phyloP scores from a whole-genome alignment of 2,888 invertebrate genomes.

The Cryptus viduatorius region DNA sequence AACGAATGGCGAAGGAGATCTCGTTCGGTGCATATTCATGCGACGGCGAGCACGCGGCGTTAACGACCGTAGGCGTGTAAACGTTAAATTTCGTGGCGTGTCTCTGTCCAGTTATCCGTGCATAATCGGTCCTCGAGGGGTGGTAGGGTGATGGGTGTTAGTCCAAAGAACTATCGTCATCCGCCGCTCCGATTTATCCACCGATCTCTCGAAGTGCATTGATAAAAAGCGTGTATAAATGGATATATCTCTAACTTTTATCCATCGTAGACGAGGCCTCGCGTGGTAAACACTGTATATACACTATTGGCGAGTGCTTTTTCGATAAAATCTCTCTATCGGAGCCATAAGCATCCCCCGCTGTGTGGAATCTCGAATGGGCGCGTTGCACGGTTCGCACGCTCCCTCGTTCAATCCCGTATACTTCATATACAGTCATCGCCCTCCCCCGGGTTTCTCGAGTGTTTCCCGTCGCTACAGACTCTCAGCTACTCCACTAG shows the following conservation, averaged over 20 bases:
- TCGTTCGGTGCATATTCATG: slow-evolving; percentile 70
- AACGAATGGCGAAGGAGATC: slow-evolving; percentile 57
- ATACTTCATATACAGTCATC: slow-evolving; percentile 51
- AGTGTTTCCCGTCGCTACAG: slow-evolving; percentile 48
- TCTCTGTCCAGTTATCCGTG: slow-evolving; percentile 71
- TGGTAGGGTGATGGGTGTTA: slow-evolving; percentile 46
- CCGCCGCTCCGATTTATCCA: slow-evolving; percentile 34
- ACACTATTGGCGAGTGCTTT: slow-evolving; percentile 20
- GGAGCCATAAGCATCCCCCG: background rate
- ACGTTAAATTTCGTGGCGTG: slow-evolving; percentile 73
- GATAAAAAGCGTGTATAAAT: background rate
- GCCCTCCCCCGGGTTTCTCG: slow-evolving; percentile 42
- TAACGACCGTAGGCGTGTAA: slow-evolving; percentile 72
- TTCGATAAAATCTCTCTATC: slow-evolving; percentile 10
- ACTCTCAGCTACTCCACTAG: slow-evolving; percentile 27
- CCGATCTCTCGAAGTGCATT: background rate
- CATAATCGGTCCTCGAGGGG: slow-evolving; percentile 69
- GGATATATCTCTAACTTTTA: background rate
- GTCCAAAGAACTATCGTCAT: slow-evolving; percentile 59
- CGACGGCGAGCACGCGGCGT: slow-evolving; percentile 67
- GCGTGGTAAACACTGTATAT: slow-evolving; percentile 2
- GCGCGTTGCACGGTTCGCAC: slow-evolving; percentile 66
- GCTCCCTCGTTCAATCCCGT: slow-evolving; percentile 52
- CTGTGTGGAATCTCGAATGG: slow-evolving; percentile 45
- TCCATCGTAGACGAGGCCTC: background rate